These are phyloP conservation scores for Melanocharis versteri DNA, from an alignment of 2,113 vertebrate species.

Conservation along the genomic window DNA sequence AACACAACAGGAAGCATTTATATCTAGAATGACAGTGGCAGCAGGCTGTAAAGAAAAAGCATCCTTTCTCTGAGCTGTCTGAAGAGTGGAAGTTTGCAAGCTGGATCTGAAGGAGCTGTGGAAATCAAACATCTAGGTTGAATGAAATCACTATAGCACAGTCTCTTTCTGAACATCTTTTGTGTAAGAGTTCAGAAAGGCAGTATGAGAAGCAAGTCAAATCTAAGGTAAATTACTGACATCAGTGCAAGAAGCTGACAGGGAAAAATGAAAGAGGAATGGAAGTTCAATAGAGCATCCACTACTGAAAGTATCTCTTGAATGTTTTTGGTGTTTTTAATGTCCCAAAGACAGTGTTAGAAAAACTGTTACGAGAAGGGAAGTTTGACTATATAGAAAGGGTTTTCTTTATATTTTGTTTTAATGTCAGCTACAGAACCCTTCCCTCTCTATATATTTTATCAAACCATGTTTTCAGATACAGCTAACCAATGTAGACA, in stretches of 20 bases:
- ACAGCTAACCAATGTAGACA: neutral
- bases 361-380: neutral
- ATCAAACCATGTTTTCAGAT: neutral
- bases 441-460: neutral
- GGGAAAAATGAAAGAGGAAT: neutral
- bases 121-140: slow-evolving; percentile 22
- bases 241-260: slow-evolving; percentile 6
- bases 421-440: neutral
- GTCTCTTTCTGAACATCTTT: slow-evolving; percentile 13
- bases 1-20: neutral
- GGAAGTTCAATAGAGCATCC: neutral
- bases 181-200: neutral
- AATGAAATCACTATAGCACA: neutral
- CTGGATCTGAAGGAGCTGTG: neutral
- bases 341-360: neutral
- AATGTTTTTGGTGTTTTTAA: neutral
- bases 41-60: neutral
- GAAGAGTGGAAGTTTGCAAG: neutral
- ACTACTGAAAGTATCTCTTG: neutral
- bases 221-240: slow-evolving; percentile 14
- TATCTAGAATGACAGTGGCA: neutral
- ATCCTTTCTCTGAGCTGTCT: neutral
- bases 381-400: neutral
- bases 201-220: neutral
- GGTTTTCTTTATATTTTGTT: neutral